A percentile compares a stretch with the other conserved stretches of the same genome.
These are phyloP conservation scores for Peucedramus taeniatus DNA, from an alignment of 2,113 vertebrate species.

Conservation along the genomic window DNA sequence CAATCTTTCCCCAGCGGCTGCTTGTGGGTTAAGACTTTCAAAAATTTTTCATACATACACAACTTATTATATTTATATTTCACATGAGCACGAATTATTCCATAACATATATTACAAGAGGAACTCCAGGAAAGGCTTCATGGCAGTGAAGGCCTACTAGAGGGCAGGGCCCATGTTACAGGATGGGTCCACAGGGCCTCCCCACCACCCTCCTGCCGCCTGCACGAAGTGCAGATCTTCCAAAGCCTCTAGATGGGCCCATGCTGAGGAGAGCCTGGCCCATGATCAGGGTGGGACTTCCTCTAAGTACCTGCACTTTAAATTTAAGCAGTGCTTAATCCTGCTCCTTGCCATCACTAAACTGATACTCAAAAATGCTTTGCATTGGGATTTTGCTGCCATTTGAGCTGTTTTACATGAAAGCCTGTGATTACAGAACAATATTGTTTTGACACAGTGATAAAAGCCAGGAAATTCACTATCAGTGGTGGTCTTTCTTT, in stretches of 20 bases:
- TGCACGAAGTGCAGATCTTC: rapidly evolving
- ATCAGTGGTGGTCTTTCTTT: not conserved
- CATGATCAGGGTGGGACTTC: not conserved
- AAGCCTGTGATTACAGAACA: not conserved
- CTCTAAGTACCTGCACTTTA: not conserved
- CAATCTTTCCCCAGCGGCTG: too few relatives aligned
- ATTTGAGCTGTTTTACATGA: not conserved
- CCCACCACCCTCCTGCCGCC: not conserved
- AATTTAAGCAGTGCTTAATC: not conserved
- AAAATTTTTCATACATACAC: too few relatives aligned
- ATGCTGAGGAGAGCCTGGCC: not conserved
- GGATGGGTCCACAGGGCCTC: not conserved
- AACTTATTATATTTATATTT: too few relatives aligned
- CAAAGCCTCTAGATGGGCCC: rapidly evolving
- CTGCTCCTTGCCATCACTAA: not conserved
- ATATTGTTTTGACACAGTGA: constrained; percentile 19
- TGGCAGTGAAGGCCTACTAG: not conserved
- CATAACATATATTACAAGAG: too few relatives aligned
- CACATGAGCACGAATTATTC: too few relatives aligned
- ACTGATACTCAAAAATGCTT: not conserved
- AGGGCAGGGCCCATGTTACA: not conserved
- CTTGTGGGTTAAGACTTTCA: too few relatives aligned
- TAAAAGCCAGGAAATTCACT: not conserved
- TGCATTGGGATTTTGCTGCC: not conserved
- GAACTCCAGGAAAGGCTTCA: not conserved